Conservation (phyloP, 2,113 vertebrate genomes). For the Phoxinus phoxinus region DNA sequence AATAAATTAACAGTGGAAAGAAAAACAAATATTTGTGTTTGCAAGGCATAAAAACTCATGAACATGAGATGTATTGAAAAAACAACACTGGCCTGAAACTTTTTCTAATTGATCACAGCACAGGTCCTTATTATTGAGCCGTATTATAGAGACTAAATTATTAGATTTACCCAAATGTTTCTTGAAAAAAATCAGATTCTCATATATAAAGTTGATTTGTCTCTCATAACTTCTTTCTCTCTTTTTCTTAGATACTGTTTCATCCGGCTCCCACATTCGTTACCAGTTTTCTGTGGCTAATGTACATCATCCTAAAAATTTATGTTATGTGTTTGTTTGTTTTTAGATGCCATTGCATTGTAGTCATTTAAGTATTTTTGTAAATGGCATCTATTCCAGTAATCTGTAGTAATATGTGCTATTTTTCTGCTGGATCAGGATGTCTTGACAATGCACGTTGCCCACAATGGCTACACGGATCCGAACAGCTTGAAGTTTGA, state of each 20-base stretch:
- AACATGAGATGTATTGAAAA: neutral
- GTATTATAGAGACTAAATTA: neutral
- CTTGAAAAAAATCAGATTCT: neutral
- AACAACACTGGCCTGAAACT: too few species aligned
- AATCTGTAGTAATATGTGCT: neutral
- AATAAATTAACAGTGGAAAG: neutral
- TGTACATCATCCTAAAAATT: constrained; percentile 80
- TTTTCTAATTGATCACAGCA: neutral
- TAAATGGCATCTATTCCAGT: neutral
- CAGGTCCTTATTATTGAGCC: neutral
- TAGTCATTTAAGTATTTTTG: neutral
- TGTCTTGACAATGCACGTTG: constrained; percentile 69
- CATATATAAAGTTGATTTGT: neutral
- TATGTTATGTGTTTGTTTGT: constrained; percentile 21
- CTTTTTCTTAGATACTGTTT: constrained; percentile 75
- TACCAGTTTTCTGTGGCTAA: constrained; percentile 76
- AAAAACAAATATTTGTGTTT: neutral
- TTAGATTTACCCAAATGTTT: neutral
- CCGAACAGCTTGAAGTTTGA: constrained; percentile 83
- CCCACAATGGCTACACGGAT: constrained; percentile 72
- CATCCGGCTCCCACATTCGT: constrained; percentile 72
- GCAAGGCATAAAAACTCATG: neutral
- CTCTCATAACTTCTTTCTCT: neutral
- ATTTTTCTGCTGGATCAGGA: constrained; percentile 71
- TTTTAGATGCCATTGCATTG: constrained; percentile 5